Base-by-base conservation (phyloP, 53 echinoderm and acorn worm genomes). In the Antedon mediterranea region DNA sequence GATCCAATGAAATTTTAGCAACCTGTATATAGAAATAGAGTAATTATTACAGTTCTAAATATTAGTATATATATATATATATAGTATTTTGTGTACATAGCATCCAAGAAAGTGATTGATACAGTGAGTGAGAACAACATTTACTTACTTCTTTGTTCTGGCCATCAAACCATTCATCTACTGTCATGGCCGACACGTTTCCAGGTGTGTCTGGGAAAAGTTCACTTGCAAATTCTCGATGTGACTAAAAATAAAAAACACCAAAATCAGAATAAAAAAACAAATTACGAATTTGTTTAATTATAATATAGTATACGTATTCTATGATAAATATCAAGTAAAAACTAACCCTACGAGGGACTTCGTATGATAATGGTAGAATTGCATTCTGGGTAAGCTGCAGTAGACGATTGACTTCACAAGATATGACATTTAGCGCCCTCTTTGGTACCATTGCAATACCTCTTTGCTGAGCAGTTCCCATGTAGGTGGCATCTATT, bases 361-460 rank as follows among this genome's bases (percentile, higher is more conserved):
- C 92, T 79, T 88, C 84, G 34, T 90, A 90, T 27, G 88, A 78
- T 43, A 98, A 71, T 1, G 98, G 98, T 5, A 98, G 33, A 43
- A 98, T 84, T 32, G 83, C 88, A 32, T 93, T 85, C 30, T 85
- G 78, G 11, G 98, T 90, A 27, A 98, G 83, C 71, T 93, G 86
- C 70, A 98, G 78, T 29, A 98, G 29, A 43, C 98, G 74, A 73
- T 86, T 87, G 37, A 98, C 98, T 81, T 92, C 98, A 81, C 98
- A 92, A 23, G 86, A 80, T 98, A 98, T 93, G 31, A 98, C 90
- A 84, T 98, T 84, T 31, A 98, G n/a, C 9, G 91, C 88, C 31
- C 84, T 84, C 82, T 98, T 98, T 30, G 89, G 91, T 9, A 98
- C 92, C 85, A 90, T 85, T 72, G 89, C 92, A 57, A 85, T 43